Conservation (phyloP, 1,140 invertebrate genomes). For the Eriocheir sinensis region DNA sequence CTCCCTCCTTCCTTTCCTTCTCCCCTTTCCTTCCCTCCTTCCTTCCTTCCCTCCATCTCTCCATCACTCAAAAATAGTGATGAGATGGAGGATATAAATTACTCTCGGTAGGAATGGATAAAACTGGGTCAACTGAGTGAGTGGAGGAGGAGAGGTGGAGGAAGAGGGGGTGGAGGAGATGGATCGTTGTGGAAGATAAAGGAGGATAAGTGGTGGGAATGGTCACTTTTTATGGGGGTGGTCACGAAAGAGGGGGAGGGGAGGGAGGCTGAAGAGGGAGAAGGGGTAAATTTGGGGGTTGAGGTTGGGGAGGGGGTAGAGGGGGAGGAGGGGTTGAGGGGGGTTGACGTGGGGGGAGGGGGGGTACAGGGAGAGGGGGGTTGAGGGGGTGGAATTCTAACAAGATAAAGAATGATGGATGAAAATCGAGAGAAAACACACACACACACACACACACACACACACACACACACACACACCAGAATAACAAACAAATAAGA, state of each 20-base stretch:
- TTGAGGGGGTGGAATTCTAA: background rate
- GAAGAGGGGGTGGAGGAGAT: background rate
- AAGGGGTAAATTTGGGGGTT: background rate
- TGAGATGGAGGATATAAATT: background rate
- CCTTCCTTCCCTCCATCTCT: background rate
- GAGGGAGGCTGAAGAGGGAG: background rate
- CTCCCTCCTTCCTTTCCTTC: background rate
- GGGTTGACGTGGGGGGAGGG: background rate
- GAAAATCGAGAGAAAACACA: background rate
- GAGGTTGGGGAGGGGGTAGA: background rate
- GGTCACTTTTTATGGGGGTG: background rate
- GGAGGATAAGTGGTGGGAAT: background rate
- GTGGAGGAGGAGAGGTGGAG: background rate
- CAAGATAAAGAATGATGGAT: too few relatives aligned
- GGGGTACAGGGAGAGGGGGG: background rate
- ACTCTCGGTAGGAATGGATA: background rate
- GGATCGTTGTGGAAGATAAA: background rate
- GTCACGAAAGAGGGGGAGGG: background rate
- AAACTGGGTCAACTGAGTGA: background rate
- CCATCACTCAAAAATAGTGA: constrained; percentile 10
- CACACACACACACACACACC: background rate
- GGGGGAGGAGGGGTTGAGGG: background rate
- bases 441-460: background rate
- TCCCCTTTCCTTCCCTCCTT: background rate
- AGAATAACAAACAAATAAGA: too few relatives aligned